A percentile compares a stretch with the other conserved stretches of the same genome.
These are phyloP conservation scores for Nineta flava DNA, from an alignment of 2,888 invertebrate species.

Conservation along the genomic window DNA sequence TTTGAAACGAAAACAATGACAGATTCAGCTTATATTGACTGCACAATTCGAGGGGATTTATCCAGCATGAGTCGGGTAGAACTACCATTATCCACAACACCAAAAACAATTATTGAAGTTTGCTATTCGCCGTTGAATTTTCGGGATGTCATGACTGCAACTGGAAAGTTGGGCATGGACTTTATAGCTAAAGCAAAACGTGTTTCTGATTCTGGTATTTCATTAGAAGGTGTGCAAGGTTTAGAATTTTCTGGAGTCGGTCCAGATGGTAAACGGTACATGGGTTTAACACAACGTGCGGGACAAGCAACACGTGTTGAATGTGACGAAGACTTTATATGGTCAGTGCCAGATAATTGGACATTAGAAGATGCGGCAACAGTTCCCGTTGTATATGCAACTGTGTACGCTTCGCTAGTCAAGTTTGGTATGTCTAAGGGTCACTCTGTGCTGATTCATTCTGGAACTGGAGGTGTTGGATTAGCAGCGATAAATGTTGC, in stretches of 20 bases:
- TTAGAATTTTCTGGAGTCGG: constrained; percentile 50
- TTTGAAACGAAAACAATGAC: constrained; percentile 20
- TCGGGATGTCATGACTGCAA: constrained; percentile 87
- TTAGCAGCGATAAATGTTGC: no score
- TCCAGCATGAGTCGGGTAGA: constrained; percentile 70
- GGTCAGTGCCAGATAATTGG: no score
- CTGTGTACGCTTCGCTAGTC: no score
- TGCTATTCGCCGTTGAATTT: constrained; percentile 78
- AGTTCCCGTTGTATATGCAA: no score
- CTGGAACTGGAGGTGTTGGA: no score
- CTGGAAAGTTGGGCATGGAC: constrained; percentile 75
- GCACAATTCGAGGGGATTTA: constrained; percentile 63
- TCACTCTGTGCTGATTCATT: no score
- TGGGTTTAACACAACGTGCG: constrained; percentile 42
- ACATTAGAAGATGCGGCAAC: no score
- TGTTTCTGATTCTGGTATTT: constrained; percentile 38
- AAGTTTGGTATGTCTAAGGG: no score
- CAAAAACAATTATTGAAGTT: constrained; percentile 44
- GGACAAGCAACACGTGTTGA: constrained; percentile 45
- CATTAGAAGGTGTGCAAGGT: constrained; percentile 50
- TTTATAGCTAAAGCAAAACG: constrained; percentile 37
- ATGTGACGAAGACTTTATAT: constrained; percentile 33
- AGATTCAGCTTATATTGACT: constrained; percentile 60
- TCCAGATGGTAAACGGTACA: constrained; percentile 37
- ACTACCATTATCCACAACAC: constrained; percentile 30